phyloP scores from a whole-genome alignment of 2,113 vertebrate genomes.

The Scolopax mira region DNA sequence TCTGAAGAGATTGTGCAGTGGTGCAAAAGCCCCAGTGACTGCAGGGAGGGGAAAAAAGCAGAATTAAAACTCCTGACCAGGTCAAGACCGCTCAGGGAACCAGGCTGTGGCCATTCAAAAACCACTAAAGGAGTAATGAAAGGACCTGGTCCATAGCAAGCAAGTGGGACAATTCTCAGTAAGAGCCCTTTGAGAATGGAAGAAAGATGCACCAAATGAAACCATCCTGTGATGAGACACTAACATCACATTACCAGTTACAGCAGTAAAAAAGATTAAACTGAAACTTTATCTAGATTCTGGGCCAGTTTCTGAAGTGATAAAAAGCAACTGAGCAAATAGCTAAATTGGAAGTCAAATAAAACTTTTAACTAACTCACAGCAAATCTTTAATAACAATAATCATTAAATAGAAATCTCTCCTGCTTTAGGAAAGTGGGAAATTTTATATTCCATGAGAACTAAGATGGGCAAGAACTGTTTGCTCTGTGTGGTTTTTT shows the following conservation, averaged over 20 bases:
- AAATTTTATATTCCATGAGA: not conserved
- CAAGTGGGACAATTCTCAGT: constrained; percentile 41
- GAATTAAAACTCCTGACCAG: not conserved
- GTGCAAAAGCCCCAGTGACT: not conserved
- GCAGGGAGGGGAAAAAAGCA: not conserved
- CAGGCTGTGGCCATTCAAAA: not conserved
- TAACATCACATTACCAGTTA: not conserved
- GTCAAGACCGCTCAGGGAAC: not conserved
- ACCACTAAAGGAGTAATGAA: not conserved
- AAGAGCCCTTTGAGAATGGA: not conserved
- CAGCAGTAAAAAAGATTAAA: constrained; percentile 5
- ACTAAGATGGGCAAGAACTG: not conserved
- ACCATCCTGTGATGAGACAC: not conserved
- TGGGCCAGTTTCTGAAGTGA: not conserved
- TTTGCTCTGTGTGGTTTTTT: not conserved
- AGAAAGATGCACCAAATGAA: constrained; percentile 16
- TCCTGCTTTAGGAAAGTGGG: not conserved
- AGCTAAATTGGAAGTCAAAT: not conserved
- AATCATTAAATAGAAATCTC: not conserved
- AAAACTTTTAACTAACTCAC: not conserved
- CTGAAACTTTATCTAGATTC: not conserved
- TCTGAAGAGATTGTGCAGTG: not conserved
- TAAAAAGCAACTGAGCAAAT: not conserved
- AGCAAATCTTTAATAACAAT: not conserved
- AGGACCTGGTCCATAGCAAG: not conserved